These are phyloP conservation scores for Neodiprion lecontei DNA, from an alignment of 1,140 invertebrate genomes.

Conservation along the genomic window DNA sequence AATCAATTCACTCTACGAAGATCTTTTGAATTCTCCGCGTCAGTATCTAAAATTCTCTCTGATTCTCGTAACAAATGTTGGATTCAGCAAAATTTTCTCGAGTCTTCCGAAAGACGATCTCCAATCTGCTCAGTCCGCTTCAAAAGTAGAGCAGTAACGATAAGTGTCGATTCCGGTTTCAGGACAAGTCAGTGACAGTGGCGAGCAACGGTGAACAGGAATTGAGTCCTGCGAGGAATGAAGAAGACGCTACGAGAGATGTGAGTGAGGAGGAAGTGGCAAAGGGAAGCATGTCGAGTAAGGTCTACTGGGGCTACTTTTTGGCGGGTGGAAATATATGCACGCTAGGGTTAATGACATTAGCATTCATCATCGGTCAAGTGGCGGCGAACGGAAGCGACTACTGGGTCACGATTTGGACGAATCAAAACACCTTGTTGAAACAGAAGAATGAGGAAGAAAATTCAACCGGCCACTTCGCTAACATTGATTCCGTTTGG, in stretches of 20 bases:
- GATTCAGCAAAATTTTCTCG: no score
- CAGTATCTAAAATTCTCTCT: no score
- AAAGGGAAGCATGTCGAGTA: slow-evolving; percentile 64
- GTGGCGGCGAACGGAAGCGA: slow-evolving; percentile 74
- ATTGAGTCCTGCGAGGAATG: neutral
- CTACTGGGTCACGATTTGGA: slow-evolving; percentile 84
- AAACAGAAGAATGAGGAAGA: slow-evolving; percentile 10
- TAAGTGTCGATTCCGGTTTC: no score
- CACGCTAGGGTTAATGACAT: slow-evolving; percentile 64
- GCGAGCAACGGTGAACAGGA: no score
- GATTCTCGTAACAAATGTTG: no score
- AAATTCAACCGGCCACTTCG: neutral
- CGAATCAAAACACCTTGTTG: slow-evolving; percentile 54
- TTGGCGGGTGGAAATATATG: slow-evolving; percentile 69
- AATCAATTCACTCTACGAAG: no score
- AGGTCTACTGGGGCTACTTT: slow-evolving; percentile 73
- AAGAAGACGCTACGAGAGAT: slow-evolving; percentile 13
- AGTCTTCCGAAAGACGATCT: no score
- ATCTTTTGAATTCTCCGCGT: no score
- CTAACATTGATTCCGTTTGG: neutral
- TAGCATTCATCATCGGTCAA: slow-evolving; percentile 73
- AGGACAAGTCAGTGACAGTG: no score
- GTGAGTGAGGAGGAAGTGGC: slow-evolving; percentile 46
- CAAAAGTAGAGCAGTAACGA: no score
- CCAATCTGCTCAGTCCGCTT: no score